These are phyloP conservation scores for Melanerpes aurifrons DNA, from an alignment of 2,113 vertebrate genomes.

Conservation along the genomic window DNA sequence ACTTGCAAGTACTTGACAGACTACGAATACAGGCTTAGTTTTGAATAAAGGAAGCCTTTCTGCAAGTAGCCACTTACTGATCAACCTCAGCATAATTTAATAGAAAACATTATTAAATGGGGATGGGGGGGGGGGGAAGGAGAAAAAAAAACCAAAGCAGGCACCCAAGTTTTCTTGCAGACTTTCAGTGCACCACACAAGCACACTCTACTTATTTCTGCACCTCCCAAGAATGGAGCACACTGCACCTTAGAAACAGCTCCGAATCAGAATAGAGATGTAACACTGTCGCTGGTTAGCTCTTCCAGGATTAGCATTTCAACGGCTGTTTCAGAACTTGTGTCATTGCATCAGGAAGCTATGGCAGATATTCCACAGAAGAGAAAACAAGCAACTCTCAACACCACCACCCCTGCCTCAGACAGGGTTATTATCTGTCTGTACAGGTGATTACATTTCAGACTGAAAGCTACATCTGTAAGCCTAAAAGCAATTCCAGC, in stretches of 20 bases:
- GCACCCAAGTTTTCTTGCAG: not conserved
- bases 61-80: not conserved
- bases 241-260: not conserved
- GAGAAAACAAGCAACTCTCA: not conserved
- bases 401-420: not conserved
- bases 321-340: not conserved
- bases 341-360: not conserved
- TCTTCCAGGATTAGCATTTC: not conserved
- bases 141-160: not conserved
- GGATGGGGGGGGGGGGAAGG: too few relatives aligned
- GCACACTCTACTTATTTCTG: not conserved
- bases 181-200: not conserved
- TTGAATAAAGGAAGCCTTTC: conserved; percentile 15
- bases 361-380: not conserved
- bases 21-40: not conserved
- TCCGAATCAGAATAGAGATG: not conserved
- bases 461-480: not conserved
- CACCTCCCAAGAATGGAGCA: not conserved
- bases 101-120: not conserved
- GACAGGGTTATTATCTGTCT: conserved; percentile 41
- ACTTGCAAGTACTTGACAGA: conserved; percentile 16
- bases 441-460: conserved; percentile 32
- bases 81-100: not conserved
- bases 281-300: not conserved
- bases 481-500: conserved; percentile 35